These are phyloP conservation scores for Nipponacmea schrenckii DNA, from an alignment of 2,888 invertebrate genomes.

Conservation along the genomic window DNA sequence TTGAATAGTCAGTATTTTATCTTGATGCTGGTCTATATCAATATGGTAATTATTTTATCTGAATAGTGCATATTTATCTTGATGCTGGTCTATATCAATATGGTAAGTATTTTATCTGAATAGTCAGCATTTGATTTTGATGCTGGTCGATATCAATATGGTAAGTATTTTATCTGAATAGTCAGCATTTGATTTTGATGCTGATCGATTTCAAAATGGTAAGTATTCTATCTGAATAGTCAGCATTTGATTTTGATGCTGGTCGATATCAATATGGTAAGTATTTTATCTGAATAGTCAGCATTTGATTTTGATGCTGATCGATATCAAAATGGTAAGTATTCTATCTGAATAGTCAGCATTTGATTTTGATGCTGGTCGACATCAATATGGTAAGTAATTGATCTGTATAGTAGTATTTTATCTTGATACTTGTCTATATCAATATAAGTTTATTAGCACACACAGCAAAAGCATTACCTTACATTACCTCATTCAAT, in stretches of 20 bases:
- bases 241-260: conserved; percentile 36
- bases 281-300: conserved; percentile 13
- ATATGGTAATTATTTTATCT: conserved; percentile 48
- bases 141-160: conserved; percentile 43
- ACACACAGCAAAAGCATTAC: too few species aligned
- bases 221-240: conserved; percentile 17
- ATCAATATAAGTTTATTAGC: too few species aligned
- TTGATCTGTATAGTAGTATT: background rate
- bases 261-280: conserved; percentile 64
- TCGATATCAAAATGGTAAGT: conserved; percentile 32
- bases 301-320: conserved; percentile 42
- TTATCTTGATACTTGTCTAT: background rate
- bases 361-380: background rate
- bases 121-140: conserved; percentile 31
- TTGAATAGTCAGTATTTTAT: background rate
- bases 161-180: conserved; percentile 29
- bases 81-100: conserved; percentile 28
- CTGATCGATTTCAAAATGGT: conserved; percentile 56
- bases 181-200: conserved; percentile 34
- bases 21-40: background rate
- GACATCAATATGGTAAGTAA: conserved; percentile 58
- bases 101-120: conserved; percentile 41
- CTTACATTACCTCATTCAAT: too few species aligned
- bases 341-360: conserved; percentile 43
- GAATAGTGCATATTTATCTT: too few species aligned